Percentiles rank a stretch among this genome's conserved stretches.
Evolutionary conservation across 1,140 invertebrate genomes (phyloP).

Genomic region (Drosophila ambigua): DNA sequence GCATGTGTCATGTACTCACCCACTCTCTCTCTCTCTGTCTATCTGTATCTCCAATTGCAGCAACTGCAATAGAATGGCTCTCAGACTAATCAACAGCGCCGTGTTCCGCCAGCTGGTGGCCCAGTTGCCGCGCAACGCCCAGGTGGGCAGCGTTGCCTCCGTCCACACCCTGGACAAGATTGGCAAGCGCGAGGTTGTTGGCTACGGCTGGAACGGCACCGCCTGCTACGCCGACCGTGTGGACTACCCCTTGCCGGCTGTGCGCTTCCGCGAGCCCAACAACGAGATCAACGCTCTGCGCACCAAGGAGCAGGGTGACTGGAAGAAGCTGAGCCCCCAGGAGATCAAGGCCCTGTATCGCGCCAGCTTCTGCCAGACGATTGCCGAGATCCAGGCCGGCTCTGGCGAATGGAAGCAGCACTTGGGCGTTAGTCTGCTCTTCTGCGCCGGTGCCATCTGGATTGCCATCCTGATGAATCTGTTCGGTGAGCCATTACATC

Average conservation of each 20-base stretch:
- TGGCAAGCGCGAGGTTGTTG: conserved; percentile 96
- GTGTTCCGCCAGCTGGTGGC: conserved; percentile 68
- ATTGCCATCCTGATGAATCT: conserved; percentile 88
- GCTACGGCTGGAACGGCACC: conserved; percentile 93
- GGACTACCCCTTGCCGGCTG: conserved; percentile 95
- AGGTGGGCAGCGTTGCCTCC: conserved; percentile 69
- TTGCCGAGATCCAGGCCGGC: conserved; percentile 94
- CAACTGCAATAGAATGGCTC: conserved; percentile 66
- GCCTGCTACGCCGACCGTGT: conserved; percentile 91
- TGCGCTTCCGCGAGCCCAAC: conserved; percentile 90
- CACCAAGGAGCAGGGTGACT: conserved; percentile 97
- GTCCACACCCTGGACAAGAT: conserved; percentile 84
- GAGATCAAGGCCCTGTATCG: conserved; percentile 98
- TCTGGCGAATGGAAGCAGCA: conserved; percentile 95
- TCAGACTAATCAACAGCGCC: conserved; percentile 71
- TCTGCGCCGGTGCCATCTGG: conserved; percentile 88
- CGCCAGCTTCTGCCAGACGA: conserved; percentile 96
- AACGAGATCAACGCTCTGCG: conserved; percentile 88
- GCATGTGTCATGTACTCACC: conserved; percentile 4
- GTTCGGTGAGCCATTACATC: conserved; percentile 87
- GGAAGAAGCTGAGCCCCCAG: conserved; percentile 94
- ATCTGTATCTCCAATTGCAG: conserved; percentile 8
- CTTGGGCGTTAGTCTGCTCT: conserved; percentile 86
- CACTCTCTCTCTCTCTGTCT: background rate
- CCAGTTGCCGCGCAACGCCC: conserved; percentile 61